Percentiles rank a stretch among this genome's conserved stretches.
phyloP scores from a whole-genome alignment of 53 echinoderm and acorn worm genomes.

The Hippasteria phrygiana region DNA sequence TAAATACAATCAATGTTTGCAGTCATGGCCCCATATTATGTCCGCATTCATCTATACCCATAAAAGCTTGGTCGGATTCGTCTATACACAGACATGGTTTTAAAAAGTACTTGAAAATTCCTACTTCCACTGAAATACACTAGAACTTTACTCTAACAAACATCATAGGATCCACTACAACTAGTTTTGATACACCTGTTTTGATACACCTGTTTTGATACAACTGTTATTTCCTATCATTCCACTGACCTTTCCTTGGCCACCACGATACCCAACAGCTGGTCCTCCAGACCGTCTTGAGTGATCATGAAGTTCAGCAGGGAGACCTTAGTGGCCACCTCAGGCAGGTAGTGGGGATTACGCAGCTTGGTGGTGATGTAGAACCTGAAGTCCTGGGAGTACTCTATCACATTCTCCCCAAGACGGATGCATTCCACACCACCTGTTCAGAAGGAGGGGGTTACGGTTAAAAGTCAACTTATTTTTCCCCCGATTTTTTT shows the following conservation, averaged over 20 bases:
- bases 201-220: neutral
- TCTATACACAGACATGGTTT: too few species aligned
- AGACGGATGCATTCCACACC: constrained; percentile 98
- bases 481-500: too few species aligned
- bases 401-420: constrained; percentile 94
- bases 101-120: too few species aligned
- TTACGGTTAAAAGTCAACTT: neutral
- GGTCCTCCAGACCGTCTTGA: constrained; percentile 94
- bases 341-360: constrained; percentile 97
- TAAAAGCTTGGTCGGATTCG: too few species aligned
- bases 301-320: constrained; percentile 99
- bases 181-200: neutral
- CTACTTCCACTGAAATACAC: neutral
- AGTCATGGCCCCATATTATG: too few species aligned
- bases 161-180: too few species aligned
- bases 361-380: constrained; percentile 99
- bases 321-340: constrained; percentile 95
- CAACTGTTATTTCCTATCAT: neutral
- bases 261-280: constrained; percentile 94
- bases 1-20: too few species aligned
- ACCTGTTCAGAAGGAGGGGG: constrained; percentile 63
- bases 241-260: constrained; percentile 88
- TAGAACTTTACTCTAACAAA: too few species aligned
- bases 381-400: constrained; percentile 96
- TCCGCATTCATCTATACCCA: too few species aligned